Evolutionary conservation across 2,888 invertebrate genomes (phyloP).

Genomic region (Mermis nigrescens): DNA sequence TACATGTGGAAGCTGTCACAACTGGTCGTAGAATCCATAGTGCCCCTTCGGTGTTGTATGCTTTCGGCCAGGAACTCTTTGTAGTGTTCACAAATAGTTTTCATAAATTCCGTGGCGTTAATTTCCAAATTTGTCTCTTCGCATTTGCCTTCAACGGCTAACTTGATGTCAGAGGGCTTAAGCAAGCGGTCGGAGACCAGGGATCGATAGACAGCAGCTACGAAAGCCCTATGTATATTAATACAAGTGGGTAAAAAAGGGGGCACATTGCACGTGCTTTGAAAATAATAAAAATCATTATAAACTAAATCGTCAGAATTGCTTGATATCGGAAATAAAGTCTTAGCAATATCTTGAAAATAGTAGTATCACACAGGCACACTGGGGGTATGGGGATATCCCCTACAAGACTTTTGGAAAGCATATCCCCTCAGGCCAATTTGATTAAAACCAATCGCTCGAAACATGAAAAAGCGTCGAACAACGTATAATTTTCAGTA

Average conservation of each 20-base stretch:
- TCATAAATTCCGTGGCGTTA: conserved; percentile 49
- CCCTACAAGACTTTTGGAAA: too few species aligned
- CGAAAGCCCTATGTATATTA: conserved; percentile 3
- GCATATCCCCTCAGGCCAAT: too few species aligned
- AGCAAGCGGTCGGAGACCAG: conserved; percentile 31
- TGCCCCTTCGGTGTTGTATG: neutral
- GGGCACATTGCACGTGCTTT: too few species aligned
- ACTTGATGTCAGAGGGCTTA: conserved; percentile 46
- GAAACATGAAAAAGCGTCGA: too few species aligned
- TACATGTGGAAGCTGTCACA: too few species aligned
- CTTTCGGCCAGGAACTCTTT: conserved; percentile 4
- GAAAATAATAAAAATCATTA: neutral
- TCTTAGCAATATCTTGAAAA: too few species aligned
- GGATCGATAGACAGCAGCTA: neutral
- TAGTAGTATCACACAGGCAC: too few species aligned
- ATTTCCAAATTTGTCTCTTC: conserved; percentile 48
- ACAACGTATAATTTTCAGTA: too few species aligned
- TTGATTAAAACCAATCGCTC: too few species aligned
- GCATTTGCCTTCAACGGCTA: conserved; percentile 48
- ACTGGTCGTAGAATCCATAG: conserved; percentile 3
- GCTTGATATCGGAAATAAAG: too few species aligned
- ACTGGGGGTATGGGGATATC: too few species aligned
- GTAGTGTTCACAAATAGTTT: conserved; percentile 33
- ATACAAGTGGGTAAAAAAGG: too few species aligned
- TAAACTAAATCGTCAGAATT: neutral